Conservation (phyloP, 1,140 invertebrate species). For the Papilio glaucus region DNA sequence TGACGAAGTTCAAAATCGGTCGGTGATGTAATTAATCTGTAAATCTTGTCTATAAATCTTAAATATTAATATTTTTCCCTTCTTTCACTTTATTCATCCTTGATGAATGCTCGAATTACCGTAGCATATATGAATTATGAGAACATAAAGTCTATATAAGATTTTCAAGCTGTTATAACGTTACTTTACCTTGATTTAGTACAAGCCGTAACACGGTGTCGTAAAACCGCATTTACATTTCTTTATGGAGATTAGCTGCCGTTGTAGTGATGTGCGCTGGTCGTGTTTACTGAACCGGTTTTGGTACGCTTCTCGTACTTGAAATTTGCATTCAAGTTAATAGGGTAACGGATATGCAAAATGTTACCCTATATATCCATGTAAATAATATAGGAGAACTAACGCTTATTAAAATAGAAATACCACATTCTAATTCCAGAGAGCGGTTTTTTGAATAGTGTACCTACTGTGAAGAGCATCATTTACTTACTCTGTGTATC, state of each 20-base stretch:
- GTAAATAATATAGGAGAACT: not conserved
- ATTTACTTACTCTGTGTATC: too few species aligned
- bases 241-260: constrained; percentile 32
- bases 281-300: constrained; percentile 10
- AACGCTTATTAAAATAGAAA: not conserved
- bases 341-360: constrained; percentile 19
- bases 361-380: not conserved
- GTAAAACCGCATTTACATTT: constrained; percentile 34
- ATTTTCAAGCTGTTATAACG: constrained; percentile 23
- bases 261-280: constrained; percentile 23
- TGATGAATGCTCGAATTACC: not conserved
- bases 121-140: not conserved
- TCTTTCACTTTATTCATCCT: not conserved
- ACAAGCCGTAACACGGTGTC: constrained; percentile 27
- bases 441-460: not conserved
- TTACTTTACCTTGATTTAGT: constrained; percentile 30
- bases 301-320: constrained; percentile 10
- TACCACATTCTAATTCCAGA: not conserved
- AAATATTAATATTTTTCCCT: too few species aligned
- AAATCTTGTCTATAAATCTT: too few species aligned
- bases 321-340: constrained; percentile 18
- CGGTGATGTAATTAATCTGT: too few species aligned
- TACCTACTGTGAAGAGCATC: too few species aligned
- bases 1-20: too few species aligned
- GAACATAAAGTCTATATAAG: constrained; percentile 26